phyloP scores from a whole-genome alignment of 1,140 invertebrate species.

The Zophobas morio region DNA sequence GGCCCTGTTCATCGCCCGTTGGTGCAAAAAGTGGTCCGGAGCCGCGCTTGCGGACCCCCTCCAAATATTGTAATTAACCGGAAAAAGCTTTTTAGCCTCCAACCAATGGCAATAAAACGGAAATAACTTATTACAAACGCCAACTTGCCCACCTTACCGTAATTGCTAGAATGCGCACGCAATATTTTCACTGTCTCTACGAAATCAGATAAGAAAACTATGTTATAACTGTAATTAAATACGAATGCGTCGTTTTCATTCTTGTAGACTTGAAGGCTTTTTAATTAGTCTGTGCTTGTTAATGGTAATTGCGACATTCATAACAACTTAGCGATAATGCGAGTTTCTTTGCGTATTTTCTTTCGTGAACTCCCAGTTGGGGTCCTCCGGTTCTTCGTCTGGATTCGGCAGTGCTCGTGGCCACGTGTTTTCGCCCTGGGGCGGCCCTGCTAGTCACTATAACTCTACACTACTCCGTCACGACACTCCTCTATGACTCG shows the following conservation, averaged over 20 bases:
- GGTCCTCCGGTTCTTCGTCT: neutral
- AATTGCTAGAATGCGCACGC: slow-evolving; percentile 40
- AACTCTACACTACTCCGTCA: slow-evolving; percentile 45
- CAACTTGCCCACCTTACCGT: slow-evolving; percentile 39
- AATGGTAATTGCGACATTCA: slow-evolving; percentile 3
- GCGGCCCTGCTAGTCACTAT: slow-evolving; percentile 54
- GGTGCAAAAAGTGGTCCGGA: neutral
- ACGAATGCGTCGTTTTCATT: slow-evolving; percentile 5
- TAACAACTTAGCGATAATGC: neutral
- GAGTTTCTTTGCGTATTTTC: no score
- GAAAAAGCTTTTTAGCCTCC: slow-evolving; percentile 50
- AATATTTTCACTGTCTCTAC: slow-evolving; percentile 36
- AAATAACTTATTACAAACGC: slow-evolving; percentile 54
- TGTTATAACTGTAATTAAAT: slow-evolving; percentile 38
- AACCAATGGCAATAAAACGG: slow-evolving; percentile 53
- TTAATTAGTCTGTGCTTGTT: slow-evolving; percentile 1
- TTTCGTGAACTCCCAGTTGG: neutral
- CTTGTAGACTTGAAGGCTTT: slow-evolving; percentile 5
- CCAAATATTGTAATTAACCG: slow-evolving; percentile 53
- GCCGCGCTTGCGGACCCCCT: slow-evolving; percentile 8
- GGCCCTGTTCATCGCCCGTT: no score
- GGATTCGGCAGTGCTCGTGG: slow-evolving; percentile 45
- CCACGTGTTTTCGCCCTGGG: slow-evolving; percentile 55
- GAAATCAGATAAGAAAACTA: slow-evolving; percentile 32
- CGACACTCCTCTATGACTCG: slow-evolving; percentile 52